Conservation (phyloP, 2,113 vertebrate species). For the Scomber colias region DNA sequence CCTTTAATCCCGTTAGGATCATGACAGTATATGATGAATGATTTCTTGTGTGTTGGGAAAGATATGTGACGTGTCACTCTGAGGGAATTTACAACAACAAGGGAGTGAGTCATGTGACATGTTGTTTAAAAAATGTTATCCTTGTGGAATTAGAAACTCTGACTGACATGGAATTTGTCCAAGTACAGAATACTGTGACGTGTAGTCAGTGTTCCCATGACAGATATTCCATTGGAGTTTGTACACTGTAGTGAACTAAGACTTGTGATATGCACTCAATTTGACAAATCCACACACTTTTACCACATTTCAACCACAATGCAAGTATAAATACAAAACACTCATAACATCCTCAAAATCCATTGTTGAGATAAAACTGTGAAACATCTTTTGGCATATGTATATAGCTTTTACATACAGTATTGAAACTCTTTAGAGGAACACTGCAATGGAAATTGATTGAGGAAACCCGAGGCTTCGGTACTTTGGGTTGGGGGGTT, state of each 20-base stretch:
- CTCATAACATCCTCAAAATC: not conserved
- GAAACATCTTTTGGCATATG: not conserved
- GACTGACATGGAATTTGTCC: not conserved
- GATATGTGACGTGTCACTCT: not conserved
- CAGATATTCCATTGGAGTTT: not conserved
- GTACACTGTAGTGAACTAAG: not conserved
- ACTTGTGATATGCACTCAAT: not conserved
- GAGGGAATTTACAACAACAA: not conserved
- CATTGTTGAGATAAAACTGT: not conserved
- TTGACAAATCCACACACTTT: not conserved
- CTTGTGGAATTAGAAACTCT: not conserved
- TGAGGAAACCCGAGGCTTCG: not conserved
- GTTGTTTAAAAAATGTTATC: not conserved
- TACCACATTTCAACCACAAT: conserved; percentile 15
- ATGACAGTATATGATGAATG: not conserved
- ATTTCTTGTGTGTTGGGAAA: not conserved
- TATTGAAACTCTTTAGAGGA: not conserved
- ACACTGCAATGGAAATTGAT: conserved; percentile 1
- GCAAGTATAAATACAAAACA: conserved; percentile 8
- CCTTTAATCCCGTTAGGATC: not conserved
- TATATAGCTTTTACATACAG: not conserved
- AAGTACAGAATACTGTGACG: no score
- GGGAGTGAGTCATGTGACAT: not conserved
- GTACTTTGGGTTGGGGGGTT: not conserved
- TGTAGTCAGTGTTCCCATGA: not conserved